These are phyloP conservation scores for Allobates femoralis DNA, from an alignment of 2,797 vertebrate genomes.

Conservation along the genomic window DNA sequence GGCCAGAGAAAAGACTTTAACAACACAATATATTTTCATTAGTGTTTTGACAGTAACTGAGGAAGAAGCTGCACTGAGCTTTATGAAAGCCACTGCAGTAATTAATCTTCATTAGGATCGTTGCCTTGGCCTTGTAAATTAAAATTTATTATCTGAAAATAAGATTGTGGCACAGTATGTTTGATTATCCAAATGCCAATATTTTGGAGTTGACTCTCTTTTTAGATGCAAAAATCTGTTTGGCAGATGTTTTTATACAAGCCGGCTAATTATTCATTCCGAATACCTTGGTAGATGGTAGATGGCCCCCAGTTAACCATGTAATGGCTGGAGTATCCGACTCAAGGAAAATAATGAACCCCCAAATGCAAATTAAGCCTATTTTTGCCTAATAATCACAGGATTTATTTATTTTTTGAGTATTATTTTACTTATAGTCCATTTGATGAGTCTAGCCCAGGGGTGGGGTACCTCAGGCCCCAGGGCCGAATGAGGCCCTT, in stretches of 20 bases:
- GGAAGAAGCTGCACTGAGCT: constrained; percentile 69
- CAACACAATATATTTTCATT: constrained; percentile 69
- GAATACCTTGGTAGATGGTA: constrained; percentile 57
- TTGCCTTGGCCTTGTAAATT: constrained; percentile 72
- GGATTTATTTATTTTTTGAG: no score
- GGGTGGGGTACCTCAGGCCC: no score
- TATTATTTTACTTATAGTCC: no score
- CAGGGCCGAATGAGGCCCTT: no score
- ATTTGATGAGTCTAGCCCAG: no score
- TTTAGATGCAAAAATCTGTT: constrained; percentile 61
- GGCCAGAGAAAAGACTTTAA: constrained; percentile 64
- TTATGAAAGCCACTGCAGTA: constrained; percentile 72
- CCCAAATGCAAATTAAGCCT: no score
- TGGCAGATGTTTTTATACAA: constrained; percentile 64
- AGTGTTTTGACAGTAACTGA: constrained; percentile 68
- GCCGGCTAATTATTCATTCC: constrained; percentile 65
- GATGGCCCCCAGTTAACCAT: not conserved
- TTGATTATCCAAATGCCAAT: constrained; percentile 70
- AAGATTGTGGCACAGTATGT: constrained; percentile 69
- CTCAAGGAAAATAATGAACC: no score
- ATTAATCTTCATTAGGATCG: constrained; percentile 77
- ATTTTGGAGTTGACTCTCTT: constrained; percentile 66
- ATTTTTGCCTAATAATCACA: no score
- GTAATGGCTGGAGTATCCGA: not conserved
- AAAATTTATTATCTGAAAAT: constrained; percentile 72